These are phyloP conservation scores for Branchellion lobata DNA, from an alignment of 2,888 invertebrate species.

Conservation along the genomic window DNA sequence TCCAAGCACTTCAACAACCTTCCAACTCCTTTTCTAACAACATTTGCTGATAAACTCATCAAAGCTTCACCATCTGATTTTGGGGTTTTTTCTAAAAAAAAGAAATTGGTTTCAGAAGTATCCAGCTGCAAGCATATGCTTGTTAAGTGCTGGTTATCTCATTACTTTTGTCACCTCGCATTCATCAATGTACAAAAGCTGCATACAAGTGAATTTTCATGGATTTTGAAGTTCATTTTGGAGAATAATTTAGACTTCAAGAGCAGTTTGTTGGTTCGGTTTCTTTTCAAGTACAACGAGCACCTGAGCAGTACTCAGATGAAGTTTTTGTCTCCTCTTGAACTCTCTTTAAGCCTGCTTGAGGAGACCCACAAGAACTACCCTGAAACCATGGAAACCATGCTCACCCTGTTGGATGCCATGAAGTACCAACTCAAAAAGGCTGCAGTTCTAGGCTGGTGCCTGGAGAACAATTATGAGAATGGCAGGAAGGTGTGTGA, in stretches of 20 bases:
- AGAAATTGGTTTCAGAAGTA: slow-evolving; percentile 26
- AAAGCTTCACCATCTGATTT: slow-evolving; percentile 6
- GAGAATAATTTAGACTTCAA: slow-evolving; percentile 39
- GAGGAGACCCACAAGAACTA: slow-evolving; percentile 18
- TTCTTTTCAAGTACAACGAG: slow-evolving; percentile 38
- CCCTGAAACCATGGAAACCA: background rate
- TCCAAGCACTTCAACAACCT: slow-evolving; percentile 31
- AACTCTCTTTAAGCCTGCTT: slow-evolving; percentile 28
- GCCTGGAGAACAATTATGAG: slow-evolving; percentile 26
- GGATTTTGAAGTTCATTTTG: slow-evolving; percentile 35
- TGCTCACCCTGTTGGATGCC: background rate
- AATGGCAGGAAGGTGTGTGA: slow-evolving; percentile 30
- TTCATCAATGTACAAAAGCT: slow-evolving; percentile 22
- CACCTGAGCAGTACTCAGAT: background rate
- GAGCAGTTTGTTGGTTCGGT: slow-evolving; percentile 31
- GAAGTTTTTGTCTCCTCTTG: slow-evolving; percentile 25
- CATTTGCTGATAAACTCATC: slow-evolving; percentile 25
- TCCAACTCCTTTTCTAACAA: slow-evolving; percentile 19
- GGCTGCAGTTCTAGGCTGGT: slow-evolving; percentile 31
- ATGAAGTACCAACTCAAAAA: slow-evolving; percentile 19
- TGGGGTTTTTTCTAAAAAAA: slow-evolving; percentile 28
- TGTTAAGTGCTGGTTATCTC: slow-evolving; percentile 38
- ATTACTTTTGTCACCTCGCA: slow-evolving; percentile 32
- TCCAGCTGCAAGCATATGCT: slow-evolving; percentile 35
- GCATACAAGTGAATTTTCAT: slow-evolving; percentile 6